Evolutionary conservation across 2,797 vertebrate genomes (phyloP), one percentile per base, ranked within the genome.

Genomic region (Anolis apletophallus): DNA sequence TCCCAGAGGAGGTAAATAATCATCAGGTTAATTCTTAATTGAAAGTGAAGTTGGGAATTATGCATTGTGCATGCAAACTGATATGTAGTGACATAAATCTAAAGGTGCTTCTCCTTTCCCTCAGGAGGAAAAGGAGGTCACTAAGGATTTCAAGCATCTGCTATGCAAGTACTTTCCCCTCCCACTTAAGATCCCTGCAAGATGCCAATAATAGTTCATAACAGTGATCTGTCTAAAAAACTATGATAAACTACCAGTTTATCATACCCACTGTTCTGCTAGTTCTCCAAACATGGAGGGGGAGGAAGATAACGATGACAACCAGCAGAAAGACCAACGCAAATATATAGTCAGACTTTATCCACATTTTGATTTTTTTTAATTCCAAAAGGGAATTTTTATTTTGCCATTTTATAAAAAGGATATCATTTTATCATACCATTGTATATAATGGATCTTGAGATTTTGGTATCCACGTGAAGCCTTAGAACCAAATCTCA

Each of bases 31-130:
- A 88, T 88, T 87, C 90, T 90, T 94, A 93, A 94, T 88, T 74
- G 57, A 55, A 94, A 91, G 88, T 93, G 87, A 93, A 90, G 92
- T 91, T 78, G 68, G 67, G 88, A 90, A 71, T 93, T 88, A 81
- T 52, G 34, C 84, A 32, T 50, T 90, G 89, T 76, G 83, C 84
- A 84, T 77, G 69, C 84, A 64, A 55, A 82, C 0, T 0, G 73
- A 91, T 91, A n/a, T 32, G 82, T 90, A 90, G 78, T 93, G 91
- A 93, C 92, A 93, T 77, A 88, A 89, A 40, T 50, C 86, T 88
- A 64, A 88, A 36, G 90, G 0, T 1, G 84, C 19, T 68, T 74
- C 54, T 85, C 40, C 80, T 85, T 32, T 83, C 79, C 79, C 29
- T 79, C 54, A 57, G 0, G 81, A 90, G n/a, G 17, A n/a, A 59